A percentile compares a stretch with the other conserved stretches of the same genome.
phyloP scores from a whole-genome alignment of 2,888 invertebrate species.

The Sinopyrophorus schimmeli region DNA sequence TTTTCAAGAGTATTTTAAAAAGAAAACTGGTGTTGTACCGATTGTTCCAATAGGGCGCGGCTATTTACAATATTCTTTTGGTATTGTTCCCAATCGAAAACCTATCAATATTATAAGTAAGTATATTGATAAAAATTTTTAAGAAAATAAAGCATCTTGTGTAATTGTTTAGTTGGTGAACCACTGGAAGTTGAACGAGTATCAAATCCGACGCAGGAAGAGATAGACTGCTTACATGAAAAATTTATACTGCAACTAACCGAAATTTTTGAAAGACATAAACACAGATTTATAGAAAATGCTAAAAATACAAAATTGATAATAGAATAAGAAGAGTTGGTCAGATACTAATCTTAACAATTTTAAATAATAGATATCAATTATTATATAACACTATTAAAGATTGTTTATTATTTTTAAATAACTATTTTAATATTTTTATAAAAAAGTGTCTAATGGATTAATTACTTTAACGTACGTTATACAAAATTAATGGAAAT shows the following conservation, averaged over 20 bases:
- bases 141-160: constrained; percentile 8
- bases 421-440: too few relatives aligned
- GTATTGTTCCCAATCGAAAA: constrained; percentile 77
- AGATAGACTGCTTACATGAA: constrained; percentile 76
- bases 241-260: constrained; percentile 71
- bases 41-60: constrained; percentile 80
- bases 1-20: constrained; percentile 70
- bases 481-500: too few relatives aligned
- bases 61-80: constrained; percentile 88
- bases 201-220: constrained; percentile 72
- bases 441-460: too few relatives aligned
- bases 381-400: too few relatives aligned
- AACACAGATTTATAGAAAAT: constrained; percentile 72
- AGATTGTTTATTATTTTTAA: too few relatives aligned
- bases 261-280: constrained; percentile 80
- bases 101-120: constrained; percentile 87
- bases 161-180: constrained; percentile 69
- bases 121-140: constrained; percentile 44
- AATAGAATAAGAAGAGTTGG: neutral
- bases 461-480: too few relatives aligned
- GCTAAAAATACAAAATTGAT: constrained; percentile 54
- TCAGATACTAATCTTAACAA: neutral
- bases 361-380: neutral
- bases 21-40: constrained; percentile 73
- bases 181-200: constrained; percentile 78